These are phyloP conservation scores for Chaunax sp. DNA, from an alignment of 2,797 vertebrate genomes.

Conservation along the genomic window DNA sequence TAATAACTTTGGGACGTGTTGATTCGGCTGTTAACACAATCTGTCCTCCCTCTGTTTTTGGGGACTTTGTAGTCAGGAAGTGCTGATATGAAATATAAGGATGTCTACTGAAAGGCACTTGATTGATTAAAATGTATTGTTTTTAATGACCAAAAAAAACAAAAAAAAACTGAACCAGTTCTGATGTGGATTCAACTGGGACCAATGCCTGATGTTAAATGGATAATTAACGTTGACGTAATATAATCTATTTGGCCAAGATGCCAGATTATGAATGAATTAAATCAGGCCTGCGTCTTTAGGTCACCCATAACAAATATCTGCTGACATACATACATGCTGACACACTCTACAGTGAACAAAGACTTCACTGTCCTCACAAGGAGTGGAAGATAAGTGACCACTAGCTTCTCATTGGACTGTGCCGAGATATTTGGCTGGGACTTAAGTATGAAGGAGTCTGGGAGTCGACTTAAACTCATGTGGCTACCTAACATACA, in stretches of 20 bases:
- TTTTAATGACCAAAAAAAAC: background rate
- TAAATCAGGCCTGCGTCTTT: too few relatives aligned
- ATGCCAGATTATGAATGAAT: too few relatives aligned
- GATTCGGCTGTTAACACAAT: slow-evolving; percentile 42
- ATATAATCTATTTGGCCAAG: too few relatives aligned
- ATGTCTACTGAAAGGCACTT: slow-evolving; percentile 12
- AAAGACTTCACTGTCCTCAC: background rate
- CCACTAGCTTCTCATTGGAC: slow-evolving; percentile 20
- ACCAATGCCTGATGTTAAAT: background rate
- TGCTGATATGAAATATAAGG: slow-evolving; percentile 12
- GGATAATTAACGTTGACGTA: background rate
- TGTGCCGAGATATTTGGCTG: background rate
- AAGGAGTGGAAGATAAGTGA: background rate
- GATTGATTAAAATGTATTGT: too few relatives aligned
- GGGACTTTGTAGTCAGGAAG: slow-evolving; percentile 9
- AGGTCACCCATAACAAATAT: too few relatives aligned
- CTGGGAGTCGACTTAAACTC: slow-evolving; percentile 9
- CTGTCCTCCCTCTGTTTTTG: slow-evolving; percentile 15
- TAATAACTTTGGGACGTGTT: slow-evolving; percentile 40
- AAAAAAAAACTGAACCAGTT: too few relatives aligned
- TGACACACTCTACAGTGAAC: background rate
- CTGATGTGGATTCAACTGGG: background rate
- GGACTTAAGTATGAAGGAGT: slow-evolving; percentile 12
- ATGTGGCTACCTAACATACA: slow-evolving; percentile 10
- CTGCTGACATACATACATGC: too few relatives aligned